phyloP scores from a whole-genome alignment of 2,113 vertebrate genomes.

The Irena cyanogastra region DNA sequence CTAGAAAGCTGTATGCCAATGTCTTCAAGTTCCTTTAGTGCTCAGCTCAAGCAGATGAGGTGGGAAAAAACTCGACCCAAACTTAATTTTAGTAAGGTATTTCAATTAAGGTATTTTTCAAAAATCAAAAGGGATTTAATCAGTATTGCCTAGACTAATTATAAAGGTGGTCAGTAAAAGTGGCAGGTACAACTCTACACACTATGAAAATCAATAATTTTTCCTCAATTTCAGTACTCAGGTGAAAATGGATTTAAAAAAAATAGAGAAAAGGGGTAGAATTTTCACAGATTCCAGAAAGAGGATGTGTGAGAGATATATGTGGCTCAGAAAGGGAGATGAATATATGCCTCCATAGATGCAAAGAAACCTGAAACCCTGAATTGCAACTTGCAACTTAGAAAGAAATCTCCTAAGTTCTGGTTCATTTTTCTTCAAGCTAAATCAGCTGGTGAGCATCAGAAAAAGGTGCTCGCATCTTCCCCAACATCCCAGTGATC shows the following conservation, averaged over 20 bases:
- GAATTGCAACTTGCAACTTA: not conserved
- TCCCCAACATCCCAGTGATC: not conserved
- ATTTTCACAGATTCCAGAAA: not conserved
- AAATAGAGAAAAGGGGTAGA: not conserved
- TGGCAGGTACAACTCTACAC: not conserved
- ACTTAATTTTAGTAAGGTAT: not conserved
- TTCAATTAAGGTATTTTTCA: not conserved
- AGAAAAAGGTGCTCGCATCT: not conserved
- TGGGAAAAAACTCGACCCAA: rapidly evolving
- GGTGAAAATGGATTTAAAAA: not conserved
- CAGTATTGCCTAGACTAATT: not conserved
- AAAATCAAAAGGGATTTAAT: not conserved
- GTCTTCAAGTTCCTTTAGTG: not conserved
- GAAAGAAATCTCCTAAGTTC: not conserved
- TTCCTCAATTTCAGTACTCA: not conserved
- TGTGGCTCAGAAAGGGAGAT: not conserved
- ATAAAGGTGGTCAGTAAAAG: not conserved
- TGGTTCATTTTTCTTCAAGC: not conserved
- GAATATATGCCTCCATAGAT: not conserved
- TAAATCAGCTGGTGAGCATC: not conserved
- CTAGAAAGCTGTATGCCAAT: not conserved
- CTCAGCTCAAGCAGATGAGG: not conserved
- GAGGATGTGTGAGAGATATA: not conserved
- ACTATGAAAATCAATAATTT: not conserved
- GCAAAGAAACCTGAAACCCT: not conserved